Conservation (phyloP, 2,888 invertebrate genomes). For the Mesodorylaimus sp. region DNA sequence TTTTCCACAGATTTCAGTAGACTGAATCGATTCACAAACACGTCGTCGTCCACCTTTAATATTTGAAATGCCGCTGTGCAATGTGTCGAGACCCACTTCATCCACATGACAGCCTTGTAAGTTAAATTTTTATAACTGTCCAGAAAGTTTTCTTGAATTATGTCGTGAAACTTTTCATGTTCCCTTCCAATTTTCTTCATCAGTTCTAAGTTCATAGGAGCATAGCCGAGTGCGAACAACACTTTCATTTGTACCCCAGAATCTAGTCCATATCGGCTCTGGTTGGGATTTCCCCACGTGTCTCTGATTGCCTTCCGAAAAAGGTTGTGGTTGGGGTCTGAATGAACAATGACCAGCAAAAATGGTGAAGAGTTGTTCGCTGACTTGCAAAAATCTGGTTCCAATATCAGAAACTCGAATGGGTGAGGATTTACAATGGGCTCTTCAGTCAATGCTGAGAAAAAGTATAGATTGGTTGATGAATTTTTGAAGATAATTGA, state of each 20-base stretch:
- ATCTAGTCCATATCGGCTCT: too few relatives aligned
- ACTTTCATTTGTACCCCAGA: not conserved
- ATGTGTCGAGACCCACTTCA: not conserved
- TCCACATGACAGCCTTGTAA: conserved; percentile 3
- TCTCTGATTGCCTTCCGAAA: not conserved
- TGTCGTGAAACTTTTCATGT: not conserved
- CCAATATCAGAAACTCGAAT: not conserved
- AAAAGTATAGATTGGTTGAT: too few relatives aligned
- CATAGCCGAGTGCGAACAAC: not conserved
- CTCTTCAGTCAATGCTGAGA: too few relatives aligned
- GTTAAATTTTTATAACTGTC: conserved; percentile 1
- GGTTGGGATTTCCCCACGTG: not conserved
- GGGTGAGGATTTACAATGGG: not conserved
- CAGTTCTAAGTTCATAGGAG: not conserved
- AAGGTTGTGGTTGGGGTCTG: not conserved
- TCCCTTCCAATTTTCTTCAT: not conserved
- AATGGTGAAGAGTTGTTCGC: not conserved
- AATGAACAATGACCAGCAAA: not conserved
- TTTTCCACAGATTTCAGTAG: not conserved
- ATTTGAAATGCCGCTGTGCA: not conserved
- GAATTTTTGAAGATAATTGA: too few relatives aligned
- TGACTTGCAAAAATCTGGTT: not conserved
- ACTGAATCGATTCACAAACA: not conserved
- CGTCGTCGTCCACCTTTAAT: not conserved
- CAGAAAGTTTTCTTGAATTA: not conserved